phyloP scores from a whole-genome alignment of 1,140 invertebrate genomes.

The Drosophila jambulina region DNA sequence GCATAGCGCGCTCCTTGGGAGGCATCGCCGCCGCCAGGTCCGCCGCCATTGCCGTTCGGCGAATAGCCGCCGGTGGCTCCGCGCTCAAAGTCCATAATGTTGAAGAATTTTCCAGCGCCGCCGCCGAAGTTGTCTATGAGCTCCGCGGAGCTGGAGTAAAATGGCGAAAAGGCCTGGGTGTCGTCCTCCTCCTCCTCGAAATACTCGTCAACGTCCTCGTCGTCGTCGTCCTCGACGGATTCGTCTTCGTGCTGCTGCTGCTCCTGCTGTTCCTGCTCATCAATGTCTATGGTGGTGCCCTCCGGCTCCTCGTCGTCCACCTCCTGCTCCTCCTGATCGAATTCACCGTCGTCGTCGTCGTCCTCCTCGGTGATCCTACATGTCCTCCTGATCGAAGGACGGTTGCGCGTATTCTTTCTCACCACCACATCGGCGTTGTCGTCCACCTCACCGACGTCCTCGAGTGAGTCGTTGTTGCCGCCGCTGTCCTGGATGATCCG shows the following conservation, averaged over 20 bases:
- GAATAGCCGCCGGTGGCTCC: constrained; percentile 63
- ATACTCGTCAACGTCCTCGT: constrained; percentile 74
- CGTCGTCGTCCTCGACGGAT: constrained; percentile 47
- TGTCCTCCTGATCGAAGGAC: constrained; percentile 72
- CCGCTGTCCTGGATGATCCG: constrained; percentile 48
- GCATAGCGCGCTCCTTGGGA: constrained; percentile 45
- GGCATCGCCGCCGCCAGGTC: constrained; percentile 56
- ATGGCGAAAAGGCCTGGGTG: constrained; percentile 73
- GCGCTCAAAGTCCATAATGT: constrained; percentile 72
- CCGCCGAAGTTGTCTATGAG: constrained; percentile 72
- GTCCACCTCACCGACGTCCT: constrained; percentile 72
- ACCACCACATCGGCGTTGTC: constrained; percentile 73
- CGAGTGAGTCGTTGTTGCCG: constrained; percentile 70
- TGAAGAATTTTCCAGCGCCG: constrained; percentile 70
- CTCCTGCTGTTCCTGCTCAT: constrained; percentile 57
- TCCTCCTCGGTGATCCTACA: constrained; percentile 76
- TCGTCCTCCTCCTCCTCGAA: constrained; percentile 79
- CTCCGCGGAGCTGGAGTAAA: constrained; percentile 75
- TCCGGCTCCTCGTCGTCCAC: constrained; percentile 55
- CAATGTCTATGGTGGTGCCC: constrained; percentile 40
- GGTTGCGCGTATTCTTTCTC: constrained; percentile 69
- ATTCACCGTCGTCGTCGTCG: constrained; percentile 61
- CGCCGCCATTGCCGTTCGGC: constrained; percentile 67
- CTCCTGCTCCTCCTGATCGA: constrained; percentile 62
- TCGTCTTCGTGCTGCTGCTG: constrained; percentile 30